phyloP scores from a whole-genome alignment of 2,113 vertebrate genomes.

The Strix uralensis region DNA sequence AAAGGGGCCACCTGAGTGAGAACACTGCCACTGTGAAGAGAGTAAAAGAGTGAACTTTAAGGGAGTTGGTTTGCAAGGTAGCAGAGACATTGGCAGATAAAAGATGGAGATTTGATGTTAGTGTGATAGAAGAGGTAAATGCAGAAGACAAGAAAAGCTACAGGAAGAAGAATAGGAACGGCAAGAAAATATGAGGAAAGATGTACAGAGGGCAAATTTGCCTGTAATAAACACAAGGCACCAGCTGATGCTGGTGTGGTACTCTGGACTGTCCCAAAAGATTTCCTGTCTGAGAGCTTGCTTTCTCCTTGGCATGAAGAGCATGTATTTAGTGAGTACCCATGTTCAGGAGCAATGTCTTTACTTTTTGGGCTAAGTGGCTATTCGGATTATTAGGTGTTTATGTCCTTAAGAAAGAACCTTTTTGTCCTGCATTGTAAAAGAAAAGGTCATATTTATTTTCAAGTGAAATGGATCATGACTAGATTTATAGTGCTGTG shows the following conservation, averaged over 20 bases:
- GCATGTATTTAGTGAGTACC: neutral
- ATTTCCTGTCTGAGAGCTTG: neutral
- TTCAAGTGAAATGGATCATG: constrained; percentile 16
- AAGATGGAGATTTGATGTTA: neutral
- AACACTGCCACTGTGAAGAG: neutral
- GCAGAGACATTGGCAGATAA: neutral
- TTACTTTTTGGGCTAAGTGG: neutral
- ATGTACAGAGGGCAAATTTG: neutral
- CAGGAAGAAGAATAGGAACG: neutral
- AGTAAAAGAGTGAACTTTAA: neutral
- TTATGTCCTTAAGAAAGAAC: neutral
- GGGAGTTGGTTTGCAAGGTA: neutral
- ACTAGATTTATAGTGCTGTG: constrained; percentile 28
- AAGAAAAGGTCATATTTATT: constrained; percentile 18
- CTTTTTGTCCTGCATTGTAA: neutral
- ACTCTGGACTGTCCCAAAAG: neutral
- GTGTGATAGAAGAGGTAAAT: neutral
- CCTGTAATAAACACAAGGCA: neutral
- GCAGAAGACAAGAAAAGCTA: neutral
- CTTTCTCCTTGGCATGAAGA: neutral
- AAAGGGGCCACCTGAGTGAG: neutral
- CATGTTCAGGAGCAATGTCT: neutral
- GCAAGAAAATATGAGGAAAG: neutral
- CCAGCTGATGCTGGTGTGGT: neutral
- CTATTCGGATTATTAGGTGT: neutral